Evolutionary conservation across 2,113 vertebrate species (phyloP).

Genomic region (Sturnira hondurensis): DNA sequence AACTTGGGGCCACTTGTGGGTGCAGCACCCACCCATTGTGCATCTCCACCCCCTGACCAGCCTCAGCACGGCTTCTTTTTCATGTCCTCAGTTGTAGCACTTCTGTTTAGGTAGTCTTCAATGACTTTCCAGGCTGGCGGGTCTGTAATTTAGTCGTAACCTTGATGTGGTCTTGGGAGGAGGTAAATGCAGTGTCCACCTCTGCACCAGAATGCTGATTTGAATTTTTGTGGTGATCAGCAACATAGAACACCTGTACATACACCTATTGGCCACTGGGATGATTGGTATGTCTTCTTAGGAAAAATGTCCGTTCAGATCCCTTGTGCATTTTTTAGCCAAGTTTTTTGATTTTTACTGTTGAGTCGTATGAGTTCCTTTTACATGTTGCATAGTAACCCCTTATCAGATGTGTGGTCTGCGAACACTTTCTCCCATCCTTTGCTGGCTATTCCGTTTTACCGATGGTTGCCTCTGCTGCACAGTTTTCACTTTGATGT

Average conservation of each 20-base stretch:
- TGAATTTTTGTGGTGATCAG: not conserved
- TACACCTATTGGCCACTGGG: not conserved
- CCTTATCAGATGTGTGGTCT: not conserved
- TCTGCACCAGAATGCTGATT: not conserved
- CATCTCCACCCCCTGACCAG: not conserved
- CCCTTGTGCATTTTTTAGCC: not conserved
- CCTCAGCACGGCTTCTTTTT: not conserved
- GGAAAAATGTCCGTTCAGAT: not conserved
- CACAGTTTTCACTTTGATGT: not conserved
- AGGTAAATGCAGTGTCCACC: not conserved
- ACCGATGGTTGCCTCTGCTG: not conserved
- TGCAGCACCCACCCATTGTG: not conserved
- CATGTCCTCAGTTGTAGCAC: not conserved
- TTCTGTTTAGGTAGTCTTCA: not conserved
- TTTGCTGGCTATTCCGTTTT: not conserved
- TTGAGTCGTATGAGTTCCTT: not conserved
- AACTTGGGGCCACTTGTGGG: not conserved
- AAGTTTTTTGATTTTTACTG: not conserved
- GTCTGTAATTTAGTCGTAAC: not conserved
- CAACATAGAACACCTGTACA: not conserved
- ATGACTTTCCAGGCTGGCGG: not conserved
- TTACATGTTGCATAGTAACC: not conserved
- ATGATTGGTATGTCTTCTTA: not conserved
- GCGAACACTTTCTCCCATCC: not conserved
- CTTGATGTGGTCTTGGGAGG: not conserved